Evolutionary conservation across 2,888 invertebrate species (phyloP), one percentile per base, ranked within the genome.

Genomic region (Isotomurus palustris): DNA sequence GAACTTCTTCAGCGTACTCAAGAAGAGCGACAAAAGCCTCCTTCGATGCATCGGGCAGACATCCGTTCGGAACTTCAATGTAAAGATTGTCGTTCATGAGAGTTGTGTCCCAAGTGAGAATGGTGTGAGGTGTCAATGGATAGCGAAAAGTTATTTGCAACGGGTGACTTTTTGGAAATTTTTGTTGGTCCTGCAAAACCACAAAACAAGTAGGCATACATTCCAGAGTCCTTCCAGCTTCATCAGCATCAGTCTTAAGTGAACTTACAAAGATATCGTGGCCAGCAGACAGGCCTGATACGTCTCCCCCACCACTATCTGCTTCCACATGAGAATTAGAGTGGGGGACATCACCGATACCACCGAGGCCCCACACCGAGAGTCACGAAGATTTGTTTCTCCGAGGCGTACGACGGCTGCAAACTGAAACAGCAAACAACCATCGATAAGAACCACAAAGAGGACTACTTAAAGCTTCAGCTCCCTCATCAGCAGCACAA

Each of bases 341-440:
- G 83, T 85, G 89, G 88, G 93, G 92, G 85, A 85, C 94, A 94
- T 95, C 95, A 96, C 94, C 94, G 95, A 89, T 93, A 94, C 91
- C 90, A 94, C 94, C 89, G 94, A 93, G 94, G 94, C 93, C 93
- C 93, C 84, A 91, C 88, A 79, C 92, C 93, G 88, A 94, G 89
- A 87, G 91, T 81, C 79, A 83, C 81, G 78, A 78, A 80, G 73
- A 58, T 35, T 44, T 60, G 53, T 22, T 56, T n/a, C n/a, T n/a
- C 47, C 21, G 58, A 45, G 17, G 62, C 53, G 25, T 45, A 53
- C 19, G 59, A 52, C 43, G 55, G 54, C 40, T 49, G 35, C 54
- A 35, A 56, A 48, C 64, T 64, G 47, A 5, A 41, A 53, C 32
- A 32, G 8, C 32, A 32, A 32, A 32, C 14, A 32, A 32, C 8